Conservation (phyloP, 2,888 invertebrate genomes). For the Rotaria sp. region DNA sequence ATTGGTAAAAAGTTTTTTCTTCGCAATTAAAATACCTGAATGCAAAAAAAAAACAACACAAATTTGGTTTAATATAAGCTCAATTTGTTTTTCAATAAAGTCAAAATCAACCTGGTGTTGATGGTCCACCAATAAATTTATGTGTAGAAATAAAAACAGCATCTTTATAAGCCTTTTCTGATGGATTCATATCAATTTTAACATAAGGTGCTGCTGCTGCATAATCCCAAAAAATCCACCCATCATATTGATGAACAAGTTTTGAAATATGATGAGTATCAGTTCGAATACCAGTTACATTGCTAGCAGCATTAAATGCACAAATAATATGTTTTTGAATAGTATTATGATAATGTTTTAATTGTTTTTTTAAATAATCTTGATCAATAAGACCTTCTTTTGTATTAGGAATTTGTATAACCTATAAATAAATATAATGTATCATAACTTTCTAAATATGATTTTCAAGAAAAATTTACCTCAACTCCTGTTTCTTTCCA, state of each 20-base stretch:
- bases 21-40: conserved; percentile 45
- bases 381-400: conserved; percentile 43
- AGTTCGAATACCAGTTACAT: conserved; percentile 47
- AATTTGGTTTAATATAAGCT: neutral
- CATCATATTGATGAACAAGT: conserved; percentile 45
- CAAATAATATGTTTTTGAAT: conserved; percentile 34
- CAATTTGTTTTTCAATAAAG: neutral
- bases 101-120: conserved; percentile 64
- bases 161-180: conserved; percentile 63
- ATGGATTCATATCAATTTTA: conserved; percentile 41
- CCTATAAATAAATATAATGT: neutral
- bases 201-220: conserved; percentile 44
- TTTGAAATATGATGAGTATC: conserved; percentile 44
- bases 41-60: neutral
- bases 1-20: conserved; percentile 45
- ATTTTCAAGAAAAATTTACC: conserved; percentile 29
- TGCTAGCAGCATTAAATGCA: conserved; percentile 44
- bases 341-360: conserved; percentile 40
- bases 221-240: conserved; percentile 45
- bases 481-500: conserved; percentile 46
- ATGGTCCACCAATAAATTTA: conserved; percentile 81
- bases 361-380: conserved; percentile 42
- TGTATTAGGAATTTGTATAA: neutral
- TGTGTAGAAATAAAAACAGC: conserved; percentile 80
- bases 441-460: no score